Conservation (phyloP, 2,888 invertebrate species). For the Pimpla rufipes region DNA sequence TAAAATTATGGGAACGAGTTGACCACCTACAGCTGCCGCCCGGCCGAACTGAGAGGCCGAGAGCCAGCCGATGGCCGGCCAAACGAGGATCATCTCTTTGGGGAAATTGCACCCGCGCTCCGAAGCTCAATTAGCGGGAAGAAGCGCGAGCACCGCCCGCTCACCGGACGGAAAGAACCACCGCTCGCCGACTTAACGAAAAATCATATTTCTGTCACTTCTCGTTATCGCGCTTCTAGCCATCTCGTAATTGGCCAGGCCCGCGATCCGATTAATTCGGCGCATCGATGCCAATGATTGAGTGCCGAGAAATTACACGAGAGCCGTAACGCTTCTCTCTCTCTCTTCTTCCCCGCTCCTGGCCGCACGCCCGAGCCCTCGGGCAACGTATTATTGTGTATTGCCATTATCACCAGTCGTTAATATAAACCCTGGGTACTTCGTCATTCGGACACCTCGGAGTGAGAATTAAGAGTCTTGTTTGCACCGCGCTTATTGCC, state of each 20-base stretch:
- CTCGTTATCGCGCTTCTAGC: slow-evolving; percentile 43
- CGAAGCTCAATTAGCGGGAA: slow-evolving; percentile 56
- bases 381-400: slow-evolving; percentile 44
- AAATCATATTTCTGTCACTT: slow-evolving; percentile 65
- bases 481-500: neutral
- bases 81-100: slow-evolving; percentile 47
- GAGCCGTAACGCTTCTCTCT: neutral
- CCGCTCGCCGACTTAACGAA: neutral
- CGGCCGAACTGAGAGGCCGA: slow-evolving; percentile 30
- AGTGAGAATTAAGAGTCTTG: slow-evolving; percentile 31
- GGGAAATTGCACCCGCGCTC: slow-evolving; percentile 66
- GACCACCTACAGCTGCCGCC: slow-evolving; percentile 68
- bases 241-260: slow-evolving; percentile 42
- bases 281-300: slow-evolving; percentile 55
- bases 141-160: neutral
- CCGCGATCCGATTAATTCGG: slow-evolving; percentile 54
- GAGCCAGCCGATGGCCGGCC: slow-evolving; percentile 28
- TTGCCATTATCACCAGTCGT: slow-evolving; percentile 50
- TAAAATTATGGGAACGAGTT: slow-evolving; percentile 66
- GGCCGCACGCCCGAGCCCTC: neutral
- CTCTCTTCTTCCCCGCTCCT: neutral
- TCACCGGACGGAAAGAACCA: neutral
- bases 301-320: slow-evolving; percentile 48
- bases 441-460: slow-evolving; percentile 49
- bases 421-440: slow-evolving; percentile 19